Evolutionary conservation across 37 sponge, comb jelly and placozoan species (phyloP).

Genomic region (Hormiphora californensis): DNA sequence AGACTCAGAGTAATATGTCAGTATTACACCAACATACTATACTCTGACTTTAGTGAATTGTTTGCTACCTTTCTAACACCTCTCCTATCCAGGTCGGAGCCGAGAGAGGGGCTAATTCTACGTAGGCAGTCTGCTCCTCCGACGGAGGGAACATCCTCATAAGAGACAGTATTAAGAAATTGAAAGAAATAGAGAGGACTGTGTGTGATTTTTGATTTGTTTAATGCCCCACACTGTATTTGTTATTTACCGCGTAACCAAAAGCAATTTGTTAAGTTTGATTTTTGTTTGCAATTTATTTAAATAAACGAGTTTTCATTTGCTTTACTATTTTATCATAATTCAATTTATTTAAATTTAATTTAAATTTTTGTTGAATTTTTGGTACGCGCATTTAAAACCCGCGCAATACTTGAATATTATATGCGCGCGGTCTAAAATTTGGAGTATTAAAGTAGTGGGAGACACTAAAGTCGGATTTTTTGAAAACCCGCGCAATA

Average conservation of each 20-base stretch:
- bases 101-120: background rate
- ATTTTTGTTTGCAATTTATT: slow-evolving; percentile 56
- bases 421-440: too few relatives aligned
- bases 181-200: background rate
- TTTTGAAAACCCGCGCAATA: too few relatives aligned
- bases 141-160: slow-evolving; percentile 4
- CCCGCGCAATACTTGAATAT: too few relatives aligned
- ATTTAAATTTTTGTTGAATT: background rate
- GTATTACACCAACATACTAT: too few relatives aligned
- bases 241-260: slow-evolving; percentile 54
- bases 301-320: slow-evolving; percentile 53
- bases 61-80: too few relatives aligned
- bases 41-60: too few relatives aligned
- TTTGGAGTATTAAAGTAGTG: too few relatives aligned
- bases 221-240: slow-evolving; percentile 48
- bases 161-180: background rate
- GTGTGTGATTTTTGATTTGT: background rate
- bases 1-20: too few relatives aligned
- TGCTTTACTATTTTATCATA: too few relatives aligned
- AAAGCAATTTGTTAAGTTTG: slow-evolving; percentile 54
- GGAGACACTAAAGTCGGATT: too few relatives aligned
- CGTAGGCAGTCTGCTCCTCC: slow-evolving; percentile 43
- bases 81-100: background rate
- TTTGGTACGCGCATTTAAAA: too few relatives aligned
- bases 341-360: background rate